Percentiles rank a stretch among this genome's conserved stretches.
phyloP scores from a whole-genome alignment of 1,140 invertebrate species.

The Globodera rostochiensis region DNA sequence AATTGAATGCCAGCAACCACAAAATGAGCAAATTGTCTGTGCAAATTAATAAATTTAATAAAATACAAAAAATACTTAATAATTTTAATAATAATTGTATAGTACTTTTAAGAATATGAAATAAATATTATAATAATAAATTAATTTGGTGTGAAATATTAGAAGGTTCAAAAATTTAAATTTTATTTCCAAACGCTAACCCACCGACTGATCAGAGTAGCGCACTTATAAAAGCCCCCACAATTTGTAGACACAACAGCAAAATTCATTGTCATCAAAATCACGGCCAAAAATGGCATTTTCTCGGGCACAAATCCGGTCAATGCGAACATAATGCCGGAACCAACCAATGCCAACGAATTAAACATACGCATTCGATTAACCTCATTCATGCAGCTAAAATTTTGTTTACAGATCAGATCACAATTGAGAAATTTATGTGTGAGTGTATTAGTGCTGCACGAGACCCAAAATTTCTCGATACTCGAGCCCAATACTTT shows the following conservation, averaged over 20 bases:
- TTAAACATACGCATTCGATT: conserved; percentile 54
- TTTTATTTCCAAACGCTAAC: not conserved
- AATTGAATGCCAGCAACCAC: conserved; percentile 45
- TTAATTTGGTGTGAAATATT: too few relatives aligned
- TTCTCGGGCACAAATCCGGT: conserved; percentile 53
- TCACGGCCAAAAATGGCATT: conserved; percentile 34
- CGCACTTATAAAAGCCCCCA: conserved; percentile 59
- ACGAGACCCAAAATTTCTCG: too few relatives aligned
- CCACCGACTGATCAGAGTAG: conserved; percentile 49
- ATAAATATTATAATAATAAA: too few relatives aligned
- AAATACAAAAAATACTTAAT: not conserved
- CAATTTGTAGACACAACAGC: conserved; percentile 51
- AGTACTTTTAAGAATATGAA: too few relatives aligned
- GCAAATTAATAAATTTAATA: conserved; percentile 20
- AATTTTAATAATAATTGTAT: too few relatives aligned
- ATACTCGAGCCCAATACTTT: too few relatives aligned
- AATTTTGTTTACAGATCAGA: not conserved
- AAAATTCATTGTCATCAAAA: conserved; percentile 49
- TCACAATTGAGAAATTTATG: too few relatives aligned
- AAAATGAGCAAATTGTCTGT: conserved; percentile 41
- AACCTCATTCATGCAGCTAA: conserved; percentile 45
- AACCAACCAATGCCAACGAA: conserved; percentile 49
- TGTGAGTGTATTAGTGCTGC: too few relatives aligned
- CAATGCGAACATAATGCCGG: conserved; percentile 45
- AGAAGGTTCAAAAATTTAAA: not conserved